Conservation (phyloP, 37 sponge, comb jelly and placozoan genomes). For the Ephydatia muelleri region DNA sequence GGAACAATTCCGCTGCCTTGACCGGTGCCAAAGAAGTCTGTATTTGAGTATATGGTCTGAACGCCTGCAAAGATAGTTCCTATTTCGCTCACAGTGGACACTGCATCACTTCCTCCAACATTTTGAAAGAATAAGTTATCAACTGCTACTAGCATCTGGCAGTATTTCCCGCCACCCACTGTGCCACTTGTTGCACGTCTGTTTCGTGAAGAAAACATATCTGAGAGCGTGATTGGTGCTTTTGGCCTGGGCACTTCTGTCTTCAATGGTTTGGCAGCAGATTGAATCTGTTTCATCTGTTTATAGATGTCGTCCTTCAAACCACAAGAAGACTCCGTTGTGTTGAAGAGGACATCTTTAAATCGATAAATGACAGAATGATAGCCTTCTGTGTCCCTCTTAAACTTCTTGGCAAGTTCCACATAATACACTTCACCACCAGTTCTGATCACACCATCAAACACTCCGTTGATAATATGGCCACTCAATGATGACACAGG, state of each 20-base stretch:
- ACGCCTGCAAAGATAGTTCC: slow-evolving; percentile 24
- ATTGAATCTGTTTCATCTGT: slow-evolving; percentile 9
- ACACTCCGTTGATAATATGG: slow-evolving; percentile 61
- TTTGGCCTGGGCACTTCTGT: neutral
- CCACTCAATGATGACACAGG: slow-evolving; percentile 35
- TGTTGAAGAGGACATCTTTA: slow-evolving; percentile 15
- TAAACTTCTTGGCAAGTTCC: slow-evolving; percentile 55
- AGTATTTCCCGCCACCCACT: slow-evolving; percentile 27
- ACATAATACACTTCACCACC: slow-evolving; percentile 54
- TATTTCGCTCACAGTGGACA: slow-evolving; percentile 58
- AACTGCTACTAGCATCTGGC: slow-evolving; percentile 65
- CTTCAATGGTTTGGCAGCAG: slow-evolving; percentile 31
- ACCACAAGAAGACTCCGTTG: slow-evolving; percentile 8
- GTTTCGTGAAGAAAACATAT: neutral
- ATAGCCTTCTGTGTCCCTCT: neutral
- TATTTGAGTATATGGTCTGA: slow-evolving; percentile 33
- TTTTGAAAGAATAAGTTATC: slow-evolving; percentile 63
- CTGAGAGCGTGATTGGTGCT: neutral
- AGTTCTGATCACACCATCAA: slow-evolving; percentile 53
- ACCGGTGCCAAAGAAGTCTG: slow-evolving; percentile 53
- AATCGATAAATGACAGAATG: slow-evolving; percentile 60
- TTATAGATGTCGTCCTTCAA: slow-evolving; percentile 11
- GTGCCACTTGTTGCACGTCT: neutral
- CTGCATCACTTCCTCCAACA: slow-evolving; percentile 31
- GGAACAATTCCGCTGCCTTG: slow-evolving; percentile 5